Evolutionary conservation across 2,113 vertebrate species (phyloP).

Genomic region (Cyrtonyx montezumae): DNA sequence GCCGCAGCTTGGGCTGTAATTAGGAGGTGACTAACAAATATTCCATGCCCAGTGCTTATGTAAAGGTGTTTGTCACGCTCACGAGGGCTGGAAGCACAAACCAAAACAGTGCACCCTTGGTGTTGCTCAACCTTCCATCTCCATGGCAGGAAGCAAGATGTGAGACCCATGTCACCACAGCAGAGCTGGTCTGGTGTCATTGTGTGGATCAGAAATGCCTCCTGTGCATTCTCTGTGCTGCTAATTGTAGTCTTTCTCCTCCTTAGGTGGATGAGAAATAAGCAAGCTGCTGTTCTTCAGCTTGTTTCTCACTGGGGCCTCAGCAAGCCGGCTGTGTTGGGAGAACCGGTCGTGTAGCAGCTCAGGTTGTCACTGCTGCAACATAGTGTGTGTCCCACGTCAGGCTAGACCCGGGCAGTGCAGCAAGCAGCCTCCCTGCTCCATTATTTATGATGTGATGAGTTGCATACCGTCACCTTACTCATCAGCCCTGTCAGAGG

Average conservation of each 20-base stretch:
- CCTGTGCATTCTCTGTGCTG: not conserved
- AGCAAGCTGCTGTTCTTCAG: rapidly evolving
- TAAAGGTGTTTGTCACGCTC: not conserved
- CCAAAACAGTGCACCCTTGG: not conserved
- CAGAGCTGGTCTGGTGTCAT: not conserved
- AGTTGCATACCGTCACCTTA: rapidly evolving
- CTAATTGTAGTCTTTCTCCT: constrained; percentile 34
- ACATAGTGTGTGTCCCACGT: rapidly evolving
- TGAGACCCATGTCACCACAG: rapidly evolving
- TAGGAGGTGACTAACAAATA: not conserved
- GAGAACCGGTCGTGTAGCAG: not conserved
- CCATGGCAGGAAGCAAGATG: not conserved
- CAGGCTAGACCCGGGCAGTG: not conserved
- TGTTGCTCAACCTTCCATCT: not conserved
- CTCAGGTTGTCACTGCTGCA: not conserved
- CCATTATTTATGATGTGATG: not conserved
- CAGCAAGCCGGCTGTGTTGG: not conserved
- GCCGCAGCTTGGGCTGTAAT: not conserved
- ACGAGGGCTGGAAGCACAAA: not conserved
- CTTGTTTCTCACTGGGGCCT: not conserved
- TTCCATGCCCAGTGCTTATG: not conserved
- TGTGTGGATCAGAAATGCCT: rapidly evolving
- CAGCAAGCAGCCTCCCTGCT: not conserved
- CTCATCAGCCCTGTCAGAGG: not conserved
- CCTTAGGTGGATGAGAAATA: not conserved